Percentiles rank a stretch among this genome's conserved stretches.
These are phyloP conservation scores for Plecturocebus donacophilus DNA, from an alignment of 2,113 vertebrate species.

Conservation along the genomic window DNA sequence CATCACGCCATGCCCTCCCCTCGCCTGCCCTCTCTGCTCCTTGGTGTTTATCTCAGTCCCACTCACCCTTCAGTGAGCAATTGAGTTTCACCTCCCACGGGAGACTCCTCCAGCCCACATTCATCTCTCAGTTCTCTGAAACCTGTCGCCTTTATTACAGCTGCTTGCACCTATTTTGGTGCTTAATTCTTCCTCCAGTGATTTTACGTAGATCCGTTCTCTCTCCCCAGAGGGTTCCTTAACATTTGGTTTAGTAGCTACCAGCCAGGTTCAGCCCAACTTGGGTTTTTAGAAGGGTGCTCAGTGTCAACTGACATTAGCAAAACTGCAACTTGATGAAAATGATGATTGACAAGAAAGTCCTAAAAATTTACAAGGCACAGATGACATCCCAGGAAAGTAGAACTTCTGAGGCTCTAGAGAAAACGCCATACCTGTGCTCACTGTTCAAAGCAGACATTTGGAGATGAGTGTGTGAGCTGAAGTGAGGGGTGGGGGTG, in stretches of 20 bases:
- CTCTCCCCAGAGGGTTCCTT: conserved; percentile 55
- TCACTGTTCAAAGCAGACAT: background rate
- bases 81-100: background rate
- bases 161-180: conserved; percentile 38
- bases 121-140: background rate
- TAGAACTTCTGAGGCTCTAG: background rate
- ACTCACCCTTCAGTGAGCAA: background rate
- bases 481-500: background rate
- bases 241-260: background rate
- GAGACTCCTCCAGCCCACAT: conserved; percentile 30
- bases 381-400: conserved; percentile 18
- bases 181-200: conserved; percentile 42
- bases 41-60: background rate
- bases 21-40: background rate
- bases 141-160: conserved; percentile 5
- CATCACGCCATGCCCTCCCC: background rate
- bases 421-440: background rate
- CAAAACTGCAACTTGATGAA: conserved; percentile 45
- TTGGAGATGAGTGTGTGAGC: background rate
- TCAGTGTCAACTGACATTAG: conserved; percentile 57
- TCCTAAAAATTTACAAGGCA: background rate
- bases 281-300: background rate
- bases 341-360: conserved; percentile 52
- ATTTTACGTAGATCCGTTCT: conserved; percentile 37
- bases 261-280: background rate